These are phyloP conservation scores for Acanthaster planci DNA, from an alignment of 35 echinoderm and acorn worm species.

Conservation along the genomic window DNA sequence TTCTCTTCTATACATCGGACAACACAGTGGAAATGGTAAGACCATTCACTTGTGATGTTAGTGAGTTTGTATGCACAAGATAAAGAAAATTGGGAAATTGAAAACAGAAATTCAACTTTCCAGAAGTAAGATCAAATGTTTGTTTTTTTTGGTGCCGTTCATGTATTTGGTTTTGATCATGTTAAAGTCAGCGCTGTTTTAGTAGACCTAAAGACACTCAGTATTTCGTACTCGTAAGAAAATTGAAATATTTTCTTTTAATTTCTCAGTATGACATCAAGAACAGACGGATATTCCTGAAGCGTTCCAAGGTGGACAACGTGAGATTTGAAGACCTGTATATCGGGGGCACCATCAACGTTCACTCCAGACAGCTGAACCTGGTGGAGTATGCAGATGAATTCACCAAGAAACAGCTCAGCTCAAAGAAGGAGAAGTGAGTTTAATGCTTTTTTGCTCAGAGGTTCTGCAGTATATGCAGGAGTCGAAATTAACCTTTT, in stretches of 20 bases:
- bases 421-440: conserved; percentile 81
- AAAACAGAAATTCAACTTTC: no score
- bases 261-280: conserved; percentile 88
- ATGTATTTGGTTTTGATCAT: neutral
- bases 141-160: no score
- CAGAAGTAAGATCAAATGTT: no score
- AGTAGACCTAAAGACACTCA: neutral
- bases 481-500: no score
- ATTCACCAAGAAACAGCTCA: conserved; percentile 75
- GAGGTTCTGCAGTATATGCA: no score
- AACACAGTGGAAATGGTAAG: conserved; percentile 96
- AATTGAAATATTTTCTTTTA: neutral
- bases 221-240: neutral
- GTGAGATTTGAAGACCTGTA: conserved; percentile 70
- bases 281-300: conserved; percentile 87
- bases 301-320: conserved; percentile 67
- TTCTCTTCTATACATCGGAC: conserved; percentile 82
- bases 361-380: conserved; percentile 79
- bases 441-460: neutral
- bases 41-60: neutral
- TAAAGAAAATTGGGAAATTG: no score
- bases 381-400: conserved; percentile 89
- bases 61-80: no score
- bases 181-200: neutral
- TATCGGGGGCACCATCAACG: conserved; percentile 72